Percentiles rank a stretch among this genome's conserved stretches.
Evolutionary conservation across 2,113 vertebrate genomes (phyloP).

Genomic region (Natator depressus): DNA sequence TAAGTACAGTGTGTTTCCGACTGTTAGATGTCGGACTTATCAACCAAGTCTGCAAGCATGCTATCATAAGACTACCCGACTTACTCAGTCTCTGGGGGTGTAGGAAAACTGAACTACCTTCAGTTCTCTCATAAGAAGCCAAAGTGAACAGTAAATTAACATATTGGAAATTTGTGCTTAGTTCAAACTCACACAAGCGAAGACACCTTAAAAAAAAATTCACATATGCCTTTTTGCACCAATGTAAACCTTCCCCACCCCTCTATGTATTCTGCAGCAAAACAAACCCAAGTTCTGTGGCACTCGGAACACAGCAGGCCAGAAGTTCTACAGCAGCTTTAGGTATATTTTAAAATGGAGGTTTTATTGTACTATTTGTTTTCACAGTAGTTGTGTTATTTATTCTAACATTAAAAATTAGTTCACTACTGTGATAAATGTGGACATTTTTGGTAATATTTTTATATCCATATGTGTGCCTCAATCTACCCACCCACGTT

Average conservation of each 20-base stretch:
- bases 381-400: too few species aligned
- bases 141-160: background rate
- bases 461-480: too few species aligned
- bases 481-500: too few species aligned
- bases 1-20: background rate
- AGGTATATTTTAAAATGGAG: too few species aligned
- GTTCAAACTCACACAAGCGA: accelerated
- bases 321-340: too few species aligned
- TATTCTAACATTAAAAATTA: background rate
- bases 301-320: background rate
- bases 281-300: background rate
- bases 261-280: background rate
- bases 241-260: background rate
- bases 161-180: background rate
- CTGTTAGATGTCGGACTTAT: background rate
- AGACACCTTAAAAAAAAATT: too few species aligned
- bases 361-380: too few species aligned
- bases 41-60: background rate
- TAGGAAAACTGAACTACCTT: background rate
- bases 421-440: background rate
- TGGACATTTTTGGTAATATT: too few species aligned
- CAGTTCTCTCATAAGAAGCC: background rate
- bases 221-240: background rate
- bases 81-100: background rate
- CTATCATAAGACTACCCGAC: accelerated